These are phyloP conservation scores for Habroteleia sp. DNA, from an alignment of 2,888 invertebrate genomes.

Conservation along the genomic window DNA sequence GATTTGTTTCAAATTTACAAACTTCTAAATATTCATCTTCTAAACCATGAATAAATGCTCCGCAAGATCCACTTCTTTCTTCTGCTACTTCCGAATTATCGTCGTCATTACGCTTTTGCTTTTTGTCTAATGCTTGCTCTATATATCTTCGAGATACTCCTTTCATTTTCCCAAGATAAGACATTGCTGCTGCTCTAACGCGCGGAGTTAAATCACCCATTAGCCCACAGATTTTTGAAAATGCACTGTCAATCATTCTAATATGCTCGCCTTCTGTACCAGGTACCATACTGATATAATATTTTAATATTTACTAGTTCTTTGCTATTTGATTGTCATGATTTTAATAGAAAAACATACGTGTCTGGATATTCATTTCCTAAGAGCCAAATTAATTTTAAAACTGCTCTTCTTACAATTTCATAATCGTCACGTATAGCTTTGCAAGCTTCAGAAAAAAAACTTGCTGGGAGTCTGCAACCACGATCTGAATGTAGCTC, in stretches of 20 bases:
- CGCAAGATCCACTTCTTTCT: slow-evolving; percentile 92
- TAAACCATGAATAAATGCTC: slow-evolving; percentile 98
- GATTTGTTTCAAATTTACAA: slow-evolving; percentile 53
- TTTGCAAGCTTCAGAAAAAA: slow-evolving; percentile 86
- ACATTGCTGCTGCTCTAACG: slow-evolving; percentile 92
- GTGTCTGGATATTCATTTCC: slow-evolving; percentile 94
- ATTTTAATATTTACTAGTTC: too few relatives aligned
- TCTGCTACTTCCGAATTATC: slow-evolving; percentile 76
- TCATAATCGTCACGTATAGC: slow-evolving; percentile 96
- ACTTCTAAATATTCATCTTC: slow-evolving; percentile 97
- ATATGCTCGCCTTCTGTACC: slow-evolving; percentile 91
- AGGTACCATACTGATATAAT: slow-evolving; percentile 85
- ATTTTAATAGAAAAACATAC: slow-evolving; percentile 82
- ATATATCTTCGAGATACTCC: slow-evolving; percentile 94
- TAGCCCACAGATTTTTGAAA: slow-evolving; percentile 95
- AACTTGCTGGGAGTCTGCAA: slow-evolving; percentile 87
- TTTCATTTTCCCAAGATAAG: slow-evolving; percentile 92
- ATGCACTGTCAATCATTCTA: slow-evolving; percentile 96
- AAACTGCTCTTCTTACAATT: slow-evolving; percentile 92
- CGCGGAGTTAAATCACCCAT: slow-evolving; percentile 95
- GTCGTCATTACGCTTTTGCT: slow-evolving; percentile 82
- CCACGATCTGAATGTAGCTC: slow-evolving; percentile 89
- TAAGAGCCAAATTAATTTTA: slow-evolving; percentile 92
- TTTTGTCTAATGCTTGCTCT: slow-evolving; percentile 98
- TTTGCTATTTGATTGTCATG: too few relatives aligned